phyloP scores from a whole-genome alignment of 2,797 vertebrate species.

The Halcyon badia region DNA sequence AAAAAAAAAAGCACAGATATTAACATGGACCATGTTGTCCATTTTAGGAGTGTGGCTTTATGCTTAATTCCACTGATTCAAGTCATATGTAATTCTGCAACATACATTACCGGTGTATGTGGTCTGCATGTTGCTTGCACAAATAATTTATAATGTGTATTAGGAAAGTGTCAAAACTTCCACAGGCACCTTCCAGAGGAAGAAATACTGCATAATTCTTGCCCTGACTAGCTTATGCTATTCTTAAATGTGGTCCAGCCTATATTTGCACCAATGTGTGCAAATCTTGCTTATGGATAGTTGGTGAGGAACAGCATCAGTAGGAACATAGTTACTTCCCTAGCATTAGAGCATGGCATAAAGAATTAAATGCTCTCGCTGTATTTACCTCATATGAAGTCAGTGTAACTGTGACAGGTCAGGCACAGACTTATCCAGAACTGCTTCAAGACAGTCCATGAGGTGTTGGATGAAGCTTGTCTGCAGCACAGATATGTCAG shows the following conservation, averaged over 20 bases:
- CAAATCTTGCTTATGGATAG: neutral
- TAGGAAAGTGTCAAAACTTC: neutral
- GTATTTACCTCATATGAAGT: fast-evolving
- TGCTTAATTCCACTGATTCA: neutral
- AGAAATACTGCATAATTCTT: neutral
- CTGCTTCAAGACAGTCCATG: neutral
- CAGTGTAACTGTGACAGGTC: neutral
- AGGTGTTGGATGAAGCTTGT: neutral
- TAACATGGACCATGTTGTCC: neutral
- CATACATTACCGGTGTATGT: neutral
- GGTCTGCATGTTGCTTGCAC: neutral
- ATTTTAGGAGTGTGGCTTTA: neutral
- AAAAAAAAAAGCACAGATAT: neutral
- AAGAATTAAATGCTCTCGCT: neutral
- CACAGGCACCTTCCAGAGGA: neutral
- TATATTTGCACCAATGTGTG: neutral
- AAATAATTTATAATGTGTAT: neutral
- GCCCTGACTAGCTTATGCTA: neutral
- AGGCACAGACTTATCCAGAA: neutral
- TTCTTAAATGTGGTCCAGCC: neutral
- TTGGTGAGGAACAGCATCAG: neutral
- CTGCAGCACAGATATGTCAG: neutral
- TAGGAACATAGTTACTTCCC: neutral
- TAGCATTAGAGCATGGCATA: neutral
- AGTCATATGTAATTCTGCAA: neutral